These are phyloP conservation scores for Pammene aurita DNA, from an alignment of 2,888 invertebrate genomes.

Conservation along the genomic window DNA sequence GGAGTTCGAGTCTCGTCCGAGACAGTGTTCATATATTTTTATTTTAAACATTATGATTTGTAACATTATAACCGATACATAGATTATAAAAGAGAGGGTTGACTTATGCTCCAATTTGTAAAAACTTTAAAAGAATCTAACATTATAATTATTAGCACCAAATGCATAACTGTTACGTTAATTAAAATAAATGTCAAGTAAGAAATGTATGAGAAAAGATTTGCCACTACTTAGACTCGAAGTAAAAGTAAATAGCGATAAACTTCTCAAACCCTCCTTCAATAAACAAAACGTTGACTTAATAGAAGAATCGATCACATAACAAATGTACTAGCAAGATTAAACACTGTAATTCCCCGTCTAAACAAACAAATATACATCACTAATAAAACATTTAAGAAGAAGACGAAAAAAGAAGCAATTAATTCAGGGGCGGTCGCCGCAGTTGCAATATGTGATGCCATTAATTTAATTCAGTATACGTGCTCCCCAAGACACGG, in stretches of 20 bases:
- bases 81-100: too few relatives aligned
- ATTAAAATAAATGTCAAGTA: too few relatives aligned
- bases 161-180: too few relatives aligned
- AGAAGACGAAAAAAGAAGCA: conserved; percentile 72
- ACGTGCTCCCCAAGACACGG: conserved; percentile 79
- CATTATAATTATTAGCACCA: too few relatives aligned
- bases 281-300: conserved; percentile 23
- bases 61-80: too few relatives aligned
- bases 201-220: too few relatives aligned
- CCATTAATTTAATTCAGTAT: conserved; percentile 83
- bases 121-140: too few relatives aligned
- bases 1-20: too few relatives aligned
- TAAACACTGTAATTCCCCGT: conserved; percentile 57
- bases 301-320: conserved; percentile 32
- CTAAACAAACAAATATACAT: conserved; percentile 68
- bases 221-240: neutral
- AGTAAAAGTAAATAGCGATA: neutral
- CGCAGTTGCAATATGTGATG: conserved; percentile 78
- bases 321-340: conserved; percentile 48
- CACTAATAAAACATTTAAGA: conserved; percentile 78
- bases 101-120: too few relatives aligned
- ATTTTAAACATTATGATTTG: too few relatives aligned
- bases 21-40: too few relatives aligned
- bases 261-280: neutral
- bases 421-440: conserved; percentile 71